phyloP scores from a whole-genome alignment of 2,888 invertebrate species.

The Trissoscelio sp. region DNA sequence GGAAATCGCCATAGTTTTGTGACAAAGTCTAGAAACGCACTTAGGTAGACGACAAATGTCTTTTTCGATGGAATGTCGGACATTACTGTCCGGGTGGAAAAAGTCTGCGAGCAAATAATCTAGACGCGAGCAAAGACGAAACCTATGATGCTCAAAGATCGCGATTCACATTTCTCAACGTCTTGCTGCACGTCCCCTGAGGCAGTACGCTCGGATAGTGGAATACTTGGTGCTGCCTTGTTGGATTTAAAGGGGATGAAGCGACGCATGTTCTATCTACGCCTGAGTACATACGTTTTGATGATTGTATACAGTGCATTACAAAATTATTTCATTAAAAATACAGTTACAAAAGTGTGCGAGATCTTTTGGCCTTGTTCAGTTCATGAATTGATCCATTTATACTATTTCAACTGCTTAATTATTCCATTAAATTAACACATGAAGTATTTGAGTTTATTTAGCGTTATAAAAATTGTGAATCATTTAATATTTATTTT shows the following conservation, averaged over 20 bases:
- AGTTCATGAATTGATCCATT: too few relatives aligned
- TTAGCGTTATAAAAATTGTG: too few relatives aligned
- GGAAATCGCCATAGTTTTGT: conserved; percentile 30
- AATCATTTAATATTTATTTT: too few relatives aligned
- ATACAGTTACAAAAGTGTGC: conserved; percentile 25
- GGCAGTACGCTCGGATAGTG: conserved; percentile 60
- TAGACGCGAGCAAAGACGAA: conserved; percentile 60
- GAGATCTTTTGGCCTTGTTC: conserved; percentile 4
- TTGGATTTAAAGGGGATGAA: conserved; percentile 69
- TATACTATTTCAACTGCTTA: too few relatives aligned
- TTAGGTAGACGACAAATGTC: conserved; percentile 50
- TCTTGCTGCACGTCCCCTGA: conserved; percentile 69
- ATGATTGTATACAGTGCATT: conserved; percentile 61
- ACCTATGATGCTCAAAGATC: conserved; percentile 68
- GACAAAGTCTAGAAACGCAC: conserved; percentile 47
- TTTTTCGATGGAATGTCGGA: conserved; percentile 55
- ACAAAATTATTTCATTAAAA: conserved; percentile 63
- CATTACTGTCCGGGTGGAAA: conserved; percentile 62
- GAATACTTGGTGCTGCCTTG: conserved; percentile 61
- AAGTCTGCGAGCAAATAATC: conserved; percentile 67
- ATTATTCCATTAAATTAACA: too few relatives aligned
- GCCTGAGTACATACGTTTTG: conserved; percentile 44
- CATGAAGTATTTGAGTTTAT: too few relatives aligned
- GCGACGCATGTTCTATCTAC: conserved; percentile 44
- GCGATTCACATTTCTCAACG: conserved; percentile 77